Base-by-base conservation (phyloP, 2,888 invertebrate genomes). In the Pheosia tremula region DNA sequence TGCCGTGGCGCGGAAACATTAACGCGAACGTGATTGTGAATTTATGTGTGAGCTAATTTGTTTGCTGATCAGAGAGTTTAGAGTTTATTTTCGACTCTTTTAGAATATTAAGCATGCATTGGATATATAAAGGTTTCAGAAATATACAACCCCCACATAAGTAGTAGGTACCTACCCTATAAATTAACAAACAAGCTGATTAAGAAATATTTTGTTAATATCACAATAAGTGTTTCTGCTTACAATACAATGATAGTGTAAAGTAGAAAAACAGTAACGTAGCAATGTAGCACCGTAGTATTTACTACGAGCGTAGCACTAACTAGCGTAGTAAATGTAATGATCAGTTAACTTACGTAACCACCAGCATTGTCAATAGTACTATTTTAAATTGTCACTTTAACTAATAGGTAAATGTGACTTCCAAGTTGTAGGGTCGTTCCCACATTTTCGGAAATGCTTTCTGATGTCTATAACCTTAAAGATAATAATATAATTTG, bases 31-130 rank as follows among this genome's bases (percentile, higher is more conserved):
- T 39, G 13, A 58, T 68, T 61, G 4, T 49, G 43, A 59, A 60
- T 70, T 68, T 61, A 68, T 71, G 57, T 60, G 56, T n/a, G n/a
- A 63, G 56, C 50, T 62, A 57, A 66, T 59, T 59, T 56, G 49
- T 39, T 55, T 36, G 8, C 38, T 11, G 11, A 38, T 55, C 56
- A 61, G 58, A 61, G 50, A 57, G 50, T 57, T 47, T 36, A 39
- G 10, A 49, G 4, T n/a, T 11, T 47, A 47, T 47, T 47, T 47
- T 47, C 11, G 10, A 8, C 45, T 47, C 0, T 47, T 11, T 47
- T n/a, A 47, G 9, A 43, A 9, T 43, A 43, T 4, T 9, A 8
- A 8, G 43, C 10, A 43, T 8, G 43, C 10, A 8, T 43, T 8
- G 43, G 9, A 8, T 43, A 43, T 2, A 9, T 43, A 24, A 24